Base-by-base conservation (phyloP, 2,888 invertebrate genomes). In the Ernsta delagoae region DNA sequence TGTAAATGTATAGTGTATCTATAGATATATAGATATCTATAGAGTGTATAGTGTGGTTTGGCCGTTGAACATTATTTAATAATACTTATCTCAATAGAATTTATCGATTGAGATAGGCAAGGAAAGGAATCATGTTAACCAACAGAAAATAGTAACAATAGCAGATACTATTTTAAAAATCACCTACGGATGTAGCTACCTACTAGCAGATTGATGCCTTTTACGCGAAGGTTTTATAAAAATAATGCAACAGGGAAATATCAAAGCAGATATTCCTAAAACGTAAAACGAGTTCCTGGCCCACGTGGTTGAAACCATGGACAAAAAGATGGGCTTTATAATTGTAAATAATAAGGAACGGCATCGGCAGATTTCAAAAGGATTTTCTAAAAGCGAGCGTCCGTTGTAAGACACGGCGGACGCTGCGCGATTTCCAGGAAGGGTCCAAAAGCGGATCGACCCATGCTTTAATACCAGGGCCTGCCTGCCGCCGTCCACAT, bases 381-480 rank as follows among this genome's bases (percentile, higher is more conserved):
- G 79, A 79, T 84, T 83, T 81, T 82, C 76, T 85, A 83, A 75
- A 75, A 77, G 75, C 77, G 74, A 75, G 74, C 77, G 75, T 76
- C 72, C 73, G 74, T 73, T 77, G 75, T 75, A 69, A 69, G 63
- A 71, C 76, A 76, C 77, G 76, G 76, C 78, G 83, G 79, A 82
- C 82, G 82, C 81, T 80, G 81, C 82, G 81, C 82, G 80, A 79
- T 86, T 92, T 93, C 92, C 87, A 83, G 89, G 92, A 93, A 93
- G 92, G 92, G 80, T 84, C 36, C 79, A 78, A 79, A 83, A 83
- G 81, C 85, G 85, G 83, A 83, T 83, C 86, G 83, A 79, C 82
- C 83, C 83, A 78, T 76, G 72, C 78, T 75, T 75, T 8, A 54
- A 54, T 82, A 79, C 83, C 84, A 81, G 79, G 81, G 50, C 65